These are phyloP conservation scores for Otocyon megalotis DNA, from an alignment of 2,113 vertebrate species.

Conservation along the genomic window DNA sequence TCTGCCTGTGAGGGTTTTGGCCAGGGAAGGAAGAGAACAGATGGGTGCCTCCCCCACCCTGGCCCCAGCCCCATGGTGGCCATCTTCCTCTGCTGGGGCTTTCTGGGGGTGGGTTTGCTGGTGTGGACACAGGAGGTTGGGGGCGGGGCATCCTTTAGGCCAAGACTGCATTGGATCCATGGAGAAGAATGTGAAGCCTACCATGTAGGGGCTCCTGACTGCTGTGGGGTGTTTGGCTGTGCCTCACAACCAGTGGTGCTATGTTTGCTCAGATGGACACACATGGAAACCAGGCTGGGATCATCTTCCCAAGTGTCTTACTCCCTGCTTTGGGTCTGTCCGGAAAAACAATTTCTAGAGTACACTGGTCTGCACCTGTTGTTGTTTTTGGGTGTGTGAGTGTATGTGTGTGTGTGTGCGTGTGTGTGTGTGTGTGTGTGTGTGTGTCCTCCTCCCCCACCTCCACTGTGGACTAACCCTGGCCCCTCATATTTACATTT, in stretches of 20 bases:
- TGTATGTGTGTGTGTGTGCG: too few relatives aligned
- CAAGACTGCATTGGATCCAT: not conserved
- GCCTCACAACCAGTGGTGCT: constrained; percentile 51
- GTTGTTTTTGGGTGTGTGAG: not conserved
- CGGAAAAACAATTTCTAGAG: constrained; percentile 67
- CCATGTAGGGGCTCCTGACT: not conserved
- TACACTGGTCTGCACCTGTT: constrained; percentile 57
- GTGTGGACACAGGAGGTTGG: constrained; percentile 4
- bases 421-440: too few relatives aligned
- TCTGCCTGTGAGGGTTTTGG: constrained; percentile 25
- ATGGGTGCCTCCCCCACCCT: not conserved
- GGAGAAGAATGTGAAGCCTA: constrained; percentile 49
- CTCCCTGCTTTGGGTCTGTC: constrained; percentile 66
- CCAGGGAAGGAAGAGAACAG: not conserved
- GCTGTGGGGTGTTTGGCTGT: constrained; percentile 1
- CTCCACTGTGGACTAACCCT: not conserved
- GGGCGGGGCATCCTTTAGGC: constrained; percentile 29
- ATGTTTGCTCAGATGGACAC: constrained; percentile 77
- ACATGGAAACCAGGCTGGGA: constrained; percentile 23
- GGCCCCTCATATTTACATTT: not conserved
- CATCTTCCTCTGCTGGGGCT: not conserved
- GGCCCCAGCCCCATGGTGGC: not conserved
- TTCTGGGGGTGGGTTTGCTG: not conserved
- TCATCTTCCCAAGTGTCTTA: constrained; percentile 75
- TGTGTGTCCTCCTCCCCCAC: not conserved